Evolutionary conservation across 1,140 invertebrate genomes (phyloP), one percentile per base, ranked within the genome.

Genomic region (Drosophila kurseongensis): DNA sequence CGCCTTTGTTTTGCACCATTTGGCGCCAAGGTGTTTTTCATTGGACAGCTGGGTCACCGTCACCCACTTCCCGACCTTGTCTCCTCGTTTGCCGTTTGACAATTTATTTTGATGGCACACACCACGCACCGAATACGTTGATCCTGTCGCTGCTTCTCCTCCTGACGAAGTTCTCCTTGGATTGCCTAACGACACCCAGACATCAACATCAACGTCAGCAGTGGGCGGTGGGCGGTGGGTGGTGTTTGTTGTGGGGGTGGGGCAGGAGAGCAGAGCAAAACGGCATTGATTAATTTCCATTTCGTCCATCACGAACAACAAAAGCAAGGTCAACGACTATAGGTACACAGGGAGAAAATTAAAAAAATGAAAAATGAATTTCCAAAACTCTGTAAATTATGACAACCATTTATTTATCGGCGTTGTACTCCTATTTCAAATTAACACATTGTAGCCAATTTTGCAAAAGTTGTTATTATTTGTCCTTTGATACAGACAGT

Each of bases 221-320:
- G 48, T 40, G 50, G 50, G 56, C 23, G 47, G 62, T 65, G 42
- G 41, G 23, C 5, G 35, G 67, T 32, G 48, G 13, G 18, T 13
- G 27, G 23, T 4, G 23, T 10, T 32, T 4, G 47, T 13, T 50
- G 35, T 0, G 40, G 14, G 52, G 29, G 13, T 38, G 58, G 66
- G 40, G 27, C 38, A 35, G 50, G n/a, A 67, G 80, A 78, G 80
- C 69, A 75, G 55, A 83, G 80, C 75, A 86, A 85, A 82, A 82
- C 65, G 82, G 82, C 82, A 85, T 85, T 85, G 82, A 85, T 85
- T 85, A 86, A 86, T 85, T 85, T 85, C 75, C 82, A 86, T 86
- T 86, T 86, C 74, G 78, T 59, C 69, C 68, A 71, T 66, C 48
- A 52, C 44, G 48, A 75, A 61, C 71, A 57, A 80, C 60, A 61